These are phyloP conservation scores for Peribatodes rhomboidaria DNA, from an alignment of 2,888 invertebrate species.

Conservation along the genomic window DNA sequence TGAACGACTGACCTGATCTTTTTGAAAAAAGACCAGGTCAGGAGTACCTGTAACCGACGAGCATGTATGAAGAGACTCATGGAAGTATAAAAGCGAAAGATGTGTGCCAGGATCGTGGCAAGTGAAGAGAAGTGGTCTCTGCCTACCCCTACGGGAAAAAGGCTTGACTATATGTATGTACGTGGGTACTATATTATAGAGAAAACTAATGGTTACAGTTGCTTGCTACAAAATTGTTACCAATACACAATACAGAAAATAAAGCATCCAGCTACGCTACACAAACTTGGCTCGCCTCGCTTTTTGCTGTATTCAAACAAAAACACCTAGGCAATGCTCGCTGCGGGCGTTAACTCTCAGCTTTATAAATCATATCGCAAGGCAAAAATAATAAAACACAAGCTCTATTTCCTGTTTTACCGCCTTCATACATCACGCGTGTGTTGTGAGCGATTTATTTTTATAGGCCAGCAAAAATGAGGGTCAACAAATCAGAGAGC, in stretches of 20 bases:
- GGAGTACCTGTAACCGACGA: too few relatives aligned
- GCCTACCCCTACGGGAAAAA: too few relatives aligned
- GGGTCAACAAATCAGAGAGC: slow-evolving; percentile 47
- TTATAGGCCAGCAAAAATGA: slow-evolving; percentile 44
- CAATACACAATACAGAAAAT: neutral
- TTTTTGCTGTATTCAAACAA: slow-evolving; percentile 26
- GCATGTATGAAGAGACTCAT: too few relatives aligned
- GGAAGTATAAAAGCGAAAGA: too few relatives aligned
- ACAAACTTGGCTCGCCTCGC: slow-evolving; percentile 10
- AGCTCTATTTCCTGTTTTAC: slow-evolving; percentile 42
- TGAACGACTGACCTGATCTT: too few relatives aligned
- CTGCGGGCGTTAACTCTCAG: slow-evolving; percentile 16
- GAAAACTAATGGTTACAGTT: too few relatives aligned
- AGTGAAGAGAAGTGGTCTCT: too few relatives aligned
- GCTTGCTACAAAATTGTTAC: slow-evolving; percentile 8
- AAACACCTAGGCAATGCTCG: slow-evolving; percentile 29
- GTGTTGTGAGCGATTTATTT: slow-evolving; percentile 48
- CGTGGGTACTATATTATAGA: too few relatives aligned
- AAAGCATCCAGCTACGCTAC: slow-evolving; percentile 5
- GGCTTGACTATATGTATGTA: too few relatives aligned
- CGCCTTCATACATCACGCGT: slow-evolving; percentile 42
- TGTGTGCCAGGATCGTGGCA: too few relatives aligned
- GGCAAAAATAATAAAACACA: slow-evolving; percentile 47
- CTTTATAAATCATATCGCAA: slow-evolving; percentile 38
- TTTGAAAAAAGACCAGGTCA: too few relatives aligned